phyloP scores from a whole-genome alignment of 2,113 vertebrate genomes.

The Pachycephala philippinensis region DNA sequence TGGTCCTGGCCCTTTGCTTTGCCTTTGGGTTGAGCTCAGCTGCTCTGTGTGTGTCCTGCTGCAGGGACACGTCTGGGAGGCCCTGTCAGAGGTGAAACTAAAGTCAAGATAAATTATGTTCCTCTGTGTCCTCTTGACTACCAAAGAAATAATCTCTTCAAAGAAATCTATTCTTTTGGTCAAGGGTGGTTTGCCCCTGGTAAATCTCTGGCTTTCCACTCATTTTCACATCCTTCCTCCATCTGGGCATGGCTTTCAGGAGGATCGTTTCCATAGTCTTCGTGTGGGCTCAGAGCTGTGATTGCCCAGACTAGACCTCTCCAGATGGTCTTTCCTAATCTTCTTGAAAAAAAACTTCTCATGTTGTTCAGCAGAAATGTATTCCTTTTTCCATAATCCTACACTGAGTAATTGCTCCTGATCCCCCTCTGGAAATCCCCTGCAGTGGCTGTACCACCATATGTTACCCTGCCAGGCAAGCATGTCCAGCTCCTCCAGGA shows the following conservation, averaged over 20 bases:
- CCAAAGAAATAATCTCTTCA: neutral
- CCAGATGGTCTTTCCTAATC: neutral
- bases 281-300: rapidly evolving
- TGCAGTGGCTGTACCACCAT: rapidly evolving
- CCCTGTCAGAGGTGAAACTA: rapidly evolving
- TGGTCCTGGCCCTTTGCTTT: neutral
- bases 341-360: too few relatives aligned
- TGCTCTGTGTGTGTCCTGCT: neutral
- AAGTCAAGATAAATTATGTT: neutral
- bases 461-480: neutral
- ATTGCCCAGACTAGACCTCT: rapidly evolving
- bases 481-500: neutral
- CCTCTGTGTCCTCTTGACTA: too few relatives aligned
- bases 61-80: rapidly evolving
- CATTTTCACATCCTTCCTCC: neutral
- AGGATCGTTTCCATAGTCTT: neutral
- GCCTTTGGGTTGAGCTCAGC: neutral
- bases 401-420: neutral
- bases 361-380: neutral
- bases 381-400: too few relatives aligned
- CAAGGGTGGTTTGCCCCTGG: rapidly evolving
- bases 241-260: neutral
- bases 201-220: neutral
- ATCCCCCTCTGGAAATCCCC: too few relatives aligned
- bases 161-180: rapidly evolving